phyloP scores from a whole-genome alignment of 2,888 invertebrate genomes.

The Limnephilus lunatus region DNA sequence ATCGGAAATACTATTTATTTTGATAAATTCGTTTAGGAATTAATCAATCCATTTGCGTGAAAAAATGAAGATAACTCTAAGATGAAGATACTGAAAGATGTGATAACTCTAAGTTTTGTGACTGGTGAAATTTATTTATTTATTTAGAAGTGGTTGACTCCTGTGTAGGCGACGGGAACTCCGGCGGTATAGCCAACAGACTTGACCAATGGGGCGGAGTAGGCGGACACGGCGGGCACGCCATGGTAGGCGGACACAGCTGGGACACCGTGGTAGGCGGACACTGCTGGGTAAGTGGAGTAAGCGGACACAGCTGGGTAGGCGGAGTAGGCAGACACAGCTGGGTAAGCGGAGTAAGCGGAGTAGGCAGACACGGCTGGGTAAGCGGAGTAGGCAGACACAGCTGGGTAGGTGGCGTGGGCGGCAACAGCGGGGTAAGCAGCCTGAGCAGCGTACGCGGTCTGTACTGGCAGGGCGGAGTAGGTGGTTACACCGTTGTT shows the following conservation, averaged over 20 bases:
- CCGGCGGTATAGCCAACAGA: constrained; percentile 1
- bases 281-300: not conserved
- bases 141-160: not conserved
- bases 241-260: constrained; percentile 62
- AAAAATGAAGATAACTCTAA: not conserved
- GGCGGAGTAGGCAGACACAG: constrained; percentile 67
- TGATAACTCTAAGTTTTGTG: not conserved
- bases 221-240: constrained; percentile 43
- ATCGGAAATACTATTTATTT: not conserved
- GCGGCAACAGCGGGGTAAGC: constrained; percentile 67
- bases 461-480: not conserved
- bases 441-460: constrained; percentile 66
- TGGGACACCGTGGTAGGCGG: constrained; percentile 47
- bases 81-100: not conserved
- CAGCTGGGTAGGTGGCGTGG: constrained; percentile 67
- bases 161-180: constrained; percentile 7
- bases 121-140: not conserved
- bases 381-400: constrained; percentile 70
- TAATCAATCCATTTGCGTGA: not conserved
- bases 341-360: constrained; percentile 53
- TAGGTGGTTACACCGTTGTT: not conserved
- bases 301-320: constrained; percentile 70
- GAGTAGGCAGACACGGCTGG: constrained; percentile 16
- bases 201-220: not conserved
- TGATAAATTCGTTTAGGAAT: not conserved